These are phyloP conservation scores for Neoniphon sammara DNA, from an alignment of 2,797 vertebrate genomes.

Conservation along the genomic window DNA sequence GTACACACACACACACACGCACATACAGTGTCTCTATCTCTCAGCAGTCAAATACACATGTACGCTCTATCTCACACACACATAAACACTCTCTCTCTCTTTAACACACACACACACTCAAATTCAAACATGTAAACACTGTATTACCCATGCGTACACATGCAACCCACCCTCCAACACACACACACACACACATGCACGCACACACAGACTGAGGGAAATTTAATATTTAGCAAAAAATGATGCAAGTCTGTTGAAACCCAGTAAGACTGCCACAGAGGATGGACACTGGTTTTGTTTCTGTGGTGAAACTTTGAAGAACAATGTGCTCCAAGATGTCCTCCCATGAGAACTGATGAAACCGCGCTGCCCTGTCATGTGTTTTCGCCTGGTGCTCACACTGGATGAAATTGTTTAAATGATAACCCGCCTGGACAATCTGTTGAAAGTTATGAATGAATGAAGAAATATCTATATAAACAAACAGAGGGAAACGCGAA, in stretches of 20 bases:
- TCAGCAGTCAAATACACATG: constrained; percentile 27
- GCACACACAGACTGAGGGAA: neutral
- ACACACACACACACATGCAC: constrained; percentile 2
- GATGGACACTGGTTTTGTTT: constrained; percentile 39
- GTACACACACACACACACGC: neutral
- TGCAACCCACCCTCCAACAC: neutral
- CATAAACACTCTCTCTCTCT: constrained; percentile 1
- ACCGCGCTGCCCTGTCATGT: no score
- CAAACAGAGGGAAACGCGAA: no score
- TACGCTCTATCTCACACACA: constrained; percentile 7
- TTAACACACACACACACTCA: constrained; percentile 15
- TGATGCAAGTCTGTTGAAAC: constrained; percentile 63
- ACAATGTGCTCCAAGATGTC: constrained; percentile 23
- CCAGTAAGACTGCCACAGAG: constrained; percentile 31
- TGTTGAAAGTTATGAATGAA: no score
- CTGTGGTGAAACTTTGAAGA: constrained; percentile 28
- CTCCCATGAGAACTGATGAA: no score
- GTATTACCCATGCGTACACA: constrained; percentile 8
- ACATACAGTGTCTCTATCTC: neutral
- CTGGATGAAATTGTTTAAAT: no score
- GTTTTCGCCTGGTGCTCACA: no score
- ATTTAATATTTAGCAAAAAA: constrained; percentile 47
- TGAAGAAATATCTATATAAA: no score
- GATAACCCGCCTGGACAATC: no score
- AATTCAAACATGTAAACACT: constrained; percentile 18